Conservation (phyloP, 2,888 invertebrate species). For the Latheticus oryzae region DNA sequence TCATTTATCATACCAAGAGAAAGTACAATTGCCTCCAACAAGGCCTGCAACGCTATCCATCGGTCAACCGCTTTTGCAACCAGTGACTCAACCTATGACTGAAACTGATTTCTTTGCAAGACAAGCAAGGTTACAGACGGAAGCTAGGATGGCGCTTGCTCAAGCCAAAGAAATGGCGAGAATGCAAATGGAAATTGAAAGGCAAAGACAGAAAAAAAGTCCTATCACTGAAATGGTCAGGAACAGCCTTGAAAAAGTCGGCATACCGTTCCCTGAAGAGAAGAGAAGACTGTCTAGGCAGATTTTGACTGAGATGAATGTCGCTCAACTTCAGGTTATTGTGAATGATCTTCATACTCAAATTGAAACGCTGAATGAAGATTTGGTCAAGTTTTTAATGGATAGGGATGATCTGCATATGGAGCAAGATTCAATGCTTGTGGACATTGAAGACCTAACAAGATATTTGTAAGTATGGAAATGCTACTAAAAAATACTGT, state of each 20-base stretch:
- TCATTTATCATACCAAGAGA: slow-evolving; percentile 32
- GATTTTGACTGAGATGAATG: slow-evolving; percentile 91
- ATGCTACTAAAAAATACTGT: no score
- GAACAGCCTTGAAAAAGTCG: slow-evolving; percentile 83
- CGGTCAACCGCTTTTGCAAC: slow-evolving; percentile 67
- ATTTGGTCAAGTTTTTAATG: slow-evolving; percentile 88
- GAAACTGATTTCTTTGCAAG: slow-evolving; percentile 85
- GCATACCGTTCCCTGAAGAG: slow-evolving; percentile 84
- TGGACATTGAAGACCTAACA: slow-evolving; percentile 96
- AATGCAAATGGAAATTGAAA: slow-evolving; percentile 86
- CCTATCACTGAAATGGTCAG: slow-evolving; percentile 90
- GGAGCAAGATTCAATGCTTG: slow-evolving; percentile 97
- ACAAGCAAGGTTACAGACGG: slow-evolving; percentile 85
- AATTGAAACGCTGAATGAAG: slow-evolving; percentile 92
- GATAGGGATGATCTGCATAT: slow-evolving; percentile 96
- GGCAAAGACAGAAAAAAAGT: slow-evolving; percentile 78
- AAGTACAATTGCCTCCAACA: slow-evolving; percentile 46
- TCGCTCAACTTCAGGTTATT: slow-evolving; percentile 92
- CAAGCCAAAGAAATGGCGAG: slow-evolving; percentile 93
- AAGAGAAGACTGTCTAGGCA: slow-evolving; percentile 86
- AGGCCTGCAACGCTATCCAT: slow-evolving; percentile 61
- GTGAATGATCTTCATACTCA: slow-evolving; percentile 95
- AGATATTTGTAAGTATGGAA: slow-evolving; percentile 80
- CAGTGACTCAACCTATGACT: slow-evolving; percentile 65
- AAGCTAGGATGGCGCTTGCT: slow-evolving; percentile 87